A percentile compares a stretch with the other conserved stretches of the same genome.
Evolutionary conservation across 2,888 invertebrate species (phyloP).

Genomic region (Drosophila pseudotalamancana): DNA sequence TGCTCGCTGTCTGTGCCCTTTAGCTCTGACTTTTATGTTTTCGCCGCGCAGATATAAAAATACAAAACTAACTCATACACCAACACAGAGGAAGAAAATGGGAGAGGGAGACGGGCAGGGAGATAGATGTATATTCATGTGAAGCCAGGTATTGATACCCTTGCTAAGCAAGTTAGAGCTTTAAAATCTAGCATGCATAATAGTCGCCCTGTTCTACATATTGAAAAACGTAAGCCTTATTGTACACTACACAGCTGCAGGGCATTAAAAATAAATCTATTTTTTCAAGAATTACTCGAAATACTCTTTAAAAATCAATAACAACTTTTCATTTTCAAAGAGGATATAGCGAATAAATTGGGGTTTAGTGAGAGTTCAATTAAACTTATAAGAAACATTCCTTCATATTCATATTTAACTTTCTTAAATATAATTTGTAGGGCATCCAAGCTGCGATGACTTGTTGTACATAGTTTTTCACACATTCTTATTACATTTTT

Average conservation of each 20-base stretch:
- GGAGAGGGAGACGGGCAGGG: background rate
- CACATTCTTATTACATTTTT: slow-evolving; percentile 48
- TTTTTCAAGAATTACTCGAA: background rate
- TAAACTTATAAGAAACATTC: no score
- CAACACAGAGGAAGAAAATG: slow-evolving; percentile 14
- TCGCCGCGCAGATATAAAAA: slow-evolving; percentile 65
- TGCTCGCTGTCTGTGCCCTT: slow-evolving; percentile 73
- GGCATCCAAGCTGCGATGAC: slow-evolving; percentile 1
- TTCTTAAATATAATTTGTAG: background rate
- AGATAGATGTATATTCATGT: slow-evolving; percentile 17
- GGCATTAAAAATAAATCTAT: background rate
- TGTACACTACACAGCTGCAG: background rate
- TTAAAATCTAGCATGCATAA: slow-evolving; percentile 21
- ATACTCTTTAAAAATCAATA: background rate
- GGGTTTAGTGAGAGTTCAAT: no score
- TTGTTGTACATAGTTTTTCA: background rate
- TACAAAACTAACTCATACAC: slow-evolving; percentile 47
- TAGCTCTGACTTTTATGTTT: slow-evolving; percentile 76
- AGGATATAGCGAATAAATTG: no score
- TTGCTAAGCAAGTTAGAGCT: slow-evolving; percentile 24
- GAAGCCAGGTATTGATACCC: slow-evolving; percentile 46
- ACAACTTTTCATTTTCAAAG: no score
- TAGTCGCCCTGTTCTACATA: background rate
- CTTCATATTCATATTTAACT: background rate
- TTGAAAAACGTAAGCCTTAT: background rate